Percentiles rank a stretch among this genome's conserved stretches.
Conservation (phyloP, 2,797 vertebrate genomes). For the Alcedo atthis region DNA sequence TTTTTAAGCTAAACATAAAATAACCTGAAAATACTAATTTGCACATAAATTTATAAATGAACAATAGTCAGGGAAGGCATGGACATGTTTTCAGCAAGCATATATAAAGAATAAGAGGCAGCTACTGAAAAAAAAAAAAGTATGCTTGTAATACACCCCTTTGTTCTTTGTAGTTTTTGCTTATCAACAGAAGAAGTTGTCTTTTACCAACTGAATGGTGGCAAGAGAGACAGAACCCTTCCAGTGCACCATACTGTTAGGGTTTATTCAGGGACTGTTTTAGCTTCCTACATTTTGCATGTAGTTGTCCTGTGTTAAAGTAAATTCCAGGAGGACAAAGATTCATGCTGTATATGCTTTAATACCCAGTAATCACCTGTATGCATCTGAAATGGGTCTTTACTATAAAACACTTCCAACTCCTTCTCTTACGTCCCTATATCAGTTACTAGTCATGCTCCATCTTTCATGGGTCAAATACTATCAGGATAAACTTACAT, state of each 20-base stretch:
- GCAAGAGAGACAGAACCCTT: background rate
- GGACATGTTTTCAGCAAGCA: background rate
- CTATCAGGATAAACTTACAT: too few species aligned
- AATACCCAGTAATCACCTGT: background rate
- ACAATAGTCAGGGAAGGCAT: background rate
- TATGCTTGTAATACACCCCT: background rate
- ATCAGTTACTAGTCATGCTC: too few species aligned
- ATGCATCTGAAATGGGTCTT: background rate
- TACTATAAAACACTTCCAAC: background rate
- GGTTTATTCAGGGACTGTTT: background rate
- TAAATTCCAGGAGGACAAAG: background rate
- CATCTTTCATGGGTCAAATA: too few species aligned
- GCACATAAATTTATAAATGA: background rate
- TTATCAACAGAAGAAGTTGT: background rate
- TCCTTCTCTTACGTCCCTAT: background rate
- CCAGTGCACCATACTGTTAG: rapidly evolving
- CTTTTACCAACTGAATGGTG: background rate
- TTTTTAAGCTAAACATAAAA: background rate
- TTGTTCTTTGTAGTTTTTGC: background rate
- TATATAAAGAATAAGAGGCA: background rate
- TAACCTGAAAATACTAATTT: background rate
- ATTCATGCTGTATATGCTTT: background rate
- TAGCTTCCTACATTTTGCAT: background rate
- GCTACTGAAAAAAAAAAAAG: background rate
- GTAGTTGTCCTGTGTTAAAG: background rate